phyloP scores from a whole-genome alignment of 1,140 invertebrate species.

The Trichoplusia ni region DNA sequence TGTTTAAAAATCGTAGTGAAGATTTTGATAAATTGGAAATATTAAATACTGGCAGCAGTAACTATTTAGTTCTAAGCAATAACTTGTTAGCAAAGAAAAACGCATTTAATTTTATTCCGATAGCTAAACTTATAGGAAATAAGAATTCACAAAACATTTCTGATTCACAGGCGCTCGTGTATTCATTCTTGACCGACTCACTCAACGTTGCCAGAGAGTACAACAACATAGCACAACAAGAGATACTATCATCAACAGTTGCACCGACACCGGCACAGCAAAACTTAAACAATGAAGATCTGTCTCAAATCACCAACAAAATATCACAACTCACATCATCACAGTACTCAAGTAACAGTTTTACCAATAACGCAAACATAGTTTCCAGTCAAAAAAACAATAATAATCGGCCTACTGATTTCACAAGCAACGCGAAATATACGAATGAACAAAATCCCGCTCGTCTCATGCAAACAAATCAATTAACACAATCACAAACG shows the following conservation, averaged over 20 bases:
- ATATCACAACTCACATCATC: conserved; percentile 66
- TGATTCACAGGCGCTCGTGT: conserved; percentile 74
- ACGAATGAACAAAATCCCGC: background rate
- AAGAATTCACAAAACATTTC: conserved; percentile 64
- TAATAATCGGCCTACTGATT: conserved; percentile 5
- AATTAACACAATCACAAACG: conserved; percentile 28
- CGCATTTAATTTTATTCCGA: conserved; percentile 51
- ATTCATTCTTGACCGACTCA: conserved; percentile 69
- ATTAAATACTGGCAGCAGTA: conserved; percentile 67
- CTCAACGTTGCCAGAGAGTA: conserved; percentile 71
- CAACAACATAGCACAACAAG: conserved; percentile 59
- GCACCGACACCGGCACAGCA: conserved; percentile 43
- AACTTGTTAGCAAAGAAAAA: conserved; percentile 44
- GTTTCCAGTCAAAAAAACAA: background rate
- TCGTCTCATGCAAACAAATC: conserved; percentile 26
- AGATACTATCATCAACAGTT: conserved; percentile 36
- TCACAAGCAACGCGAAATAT: conserved; percentile 15
- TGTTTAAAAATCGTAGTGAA: conserved; percentile 59
- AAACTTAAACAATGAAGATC: conserved; percentile 50
- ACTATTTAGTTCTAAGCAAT: conserved; percentile 69
- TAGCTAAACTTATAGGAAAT: conserved; percentile 61
- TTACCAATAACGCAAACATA: conserved; percentile 13
- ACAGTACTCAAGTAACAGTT: conserved; percentile 50
- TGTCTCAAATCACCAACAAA: conserved; percentile 57
- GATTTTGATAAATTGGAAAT: conserved; percentile 67